Percentiles rank a stretch among this genome's conserved stretches.
Evolutionary conservation across 2,113 vertebrate genomes (phyloP).

Genomic region (Dicaeum eximium): DNA sequence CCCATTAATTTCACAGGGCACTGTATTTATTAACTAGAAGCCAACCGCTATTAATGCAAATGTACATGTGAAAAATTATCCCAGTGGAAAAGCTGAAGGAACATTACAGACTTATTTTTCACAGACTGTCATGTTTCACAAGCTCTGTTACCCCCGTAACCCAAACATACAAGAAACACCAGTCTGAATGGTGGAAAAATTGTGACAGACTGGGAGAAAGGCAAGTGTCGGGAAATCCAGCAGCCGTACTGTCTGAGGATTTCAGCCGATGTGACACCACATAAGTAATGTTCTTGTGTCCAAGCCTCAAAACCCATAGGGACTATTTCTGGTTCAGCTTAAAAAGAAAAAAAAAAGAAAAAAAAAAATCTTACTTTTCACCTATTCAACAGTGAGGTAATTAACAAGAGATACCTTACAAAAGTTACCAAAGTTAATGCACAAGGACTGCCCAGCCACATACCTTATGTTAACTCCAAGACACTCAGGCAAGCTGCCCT

Average conservation of each 20-base stretch:
- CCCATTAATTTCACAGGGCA: not conserved
- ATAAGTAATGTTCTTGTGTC: not conserved
- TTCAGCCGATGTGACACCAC: not conserved
- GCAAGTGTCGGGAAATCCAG: not conserved
- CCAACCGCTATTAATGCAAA: not conserved
- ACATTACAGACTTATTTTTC: not conserved
- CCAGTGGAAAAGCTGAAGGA: not conserved
- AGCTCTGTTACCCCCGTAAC: not conserved
- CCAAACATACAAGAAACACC: not conserved
- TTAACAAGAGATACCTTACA: not conserved
- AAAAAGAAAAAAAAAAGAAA: not conserved
- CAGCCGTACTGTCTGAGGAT: not conserved
- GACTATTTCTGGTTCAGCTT: not conserved
- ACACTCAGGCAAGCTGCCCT: fast-evolving
- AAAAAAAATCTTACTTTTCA: not conserved
- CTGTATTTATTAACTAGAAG: conserved; percentile 18
- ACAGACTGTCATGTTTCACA: not conserved
- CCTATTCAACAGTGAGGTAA: not conserved
- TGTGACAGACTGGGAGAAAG: not conserved
- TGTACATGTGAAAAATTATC: not conserved
- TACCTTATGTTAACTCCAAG: not conserved
- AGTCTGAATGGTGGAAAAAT: not conserved
- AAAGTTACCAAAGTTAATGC: not conserved
- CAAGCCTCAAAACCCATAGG: not conserved
- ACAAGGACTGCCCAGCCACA: not conserved